phyloP scores from a whole-genome alignment of 2,113 vertebrate species.

The Chlorodrepanis virens region DNA sequence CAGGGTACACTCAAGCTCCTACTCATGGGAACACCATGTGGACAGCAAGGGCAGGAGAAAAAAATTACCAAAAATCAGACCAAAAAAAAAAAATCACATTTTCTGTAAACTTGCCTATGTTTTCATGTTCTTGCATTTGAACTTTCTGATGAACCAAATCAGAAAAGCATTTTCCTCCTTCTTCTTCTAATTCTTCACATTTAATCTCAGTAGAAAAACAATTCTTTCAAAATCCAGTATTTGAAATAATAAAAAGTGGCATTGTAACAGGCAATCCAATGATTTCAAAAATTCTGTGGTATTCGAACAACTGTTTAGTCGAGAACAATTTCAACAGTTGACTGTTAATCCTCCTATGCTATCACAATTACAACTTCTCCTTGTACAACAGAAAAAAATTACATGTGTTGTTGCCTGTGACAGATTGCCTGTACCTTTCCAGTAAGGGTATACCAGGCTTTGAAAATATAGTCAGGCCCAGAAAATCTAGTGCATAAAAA shows the following conservation, averaged over 20 bases:
- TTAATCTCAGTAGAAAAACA: not conserved
- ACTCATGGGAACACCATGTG: not conserved
- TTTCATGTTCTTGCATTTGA: not conserved
- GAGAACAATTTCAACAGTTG: not conserved
- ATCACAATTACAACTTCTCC: not conserved
- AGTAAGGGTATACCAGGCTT: not conserved
- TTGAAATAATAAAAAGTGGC: not conserved
- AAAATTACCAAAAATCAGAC: not conserved
- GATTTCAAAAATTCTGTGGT: not conserved
- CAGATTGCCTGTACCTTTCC: not conserved
- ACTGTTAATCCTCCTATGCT: not conserved
- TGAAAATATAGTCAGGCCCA: not conserved
- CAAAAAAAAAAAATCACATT: not conserved
- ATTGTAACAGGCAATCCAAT: not conserved
- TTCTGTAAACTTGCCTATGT: not conserved
- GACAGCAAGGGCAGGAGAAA: not conserved
- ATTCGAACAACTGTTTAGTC: not conserved
- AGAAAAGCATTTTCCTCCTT: not conserved
- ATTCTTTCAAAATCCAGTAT: not conserved
- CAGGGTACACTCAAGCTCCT: not conserved
- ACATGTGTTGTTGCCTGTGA: not conserved
- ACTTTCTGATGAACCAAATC: not conserved
- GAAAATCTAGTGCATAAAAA: not conserved
- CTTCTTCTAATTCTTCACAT: not conserved
- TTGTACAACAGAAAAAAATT: not conserved